These are phyloP conservation scores for Hipposideros armiger DNA, from an alignment of 2,113 vertebrate genomes.

Conservation along the genomic window DNA sequence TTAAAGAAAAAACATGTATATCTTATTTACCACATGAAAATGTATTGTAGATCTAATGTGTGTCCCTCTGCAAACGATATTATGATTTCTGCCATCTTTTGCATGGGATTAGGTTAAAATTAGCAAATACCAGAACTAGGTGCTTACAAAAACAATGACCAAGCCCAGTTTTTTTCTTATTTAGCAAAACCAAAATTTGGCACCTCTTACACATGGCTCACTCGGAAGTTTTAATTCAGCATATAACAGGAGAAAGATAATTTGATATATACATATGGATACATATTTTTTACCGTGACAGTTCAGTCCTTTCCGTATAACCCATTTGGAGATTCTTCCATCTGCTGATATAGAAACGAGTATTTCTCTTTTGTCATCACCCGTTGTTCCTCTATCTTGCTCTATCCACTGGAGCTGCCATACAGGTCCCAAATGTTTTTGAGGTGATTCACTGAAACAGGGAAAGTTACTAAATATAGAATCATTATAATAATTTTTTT, in stretches of 20 bases:
- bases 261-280: not conserved
- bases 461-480: not conserved
- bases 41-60: not conserved
- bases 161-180: not conserved
- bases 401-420: slow-evolving; percentile 94
- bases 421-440: slow-evolving; percentile 91
- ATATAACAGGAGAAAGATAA: not conserved
- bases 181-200: not conserved
- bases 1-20: slow-evolving; percentile 10
- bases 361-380: slow-evolving; percentile 89
- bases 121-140: slow-evolving; percentile 23
- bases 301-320: slow-evolving; percentile 90
- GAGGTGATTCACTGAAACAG: slow-evolving; percentile 87
- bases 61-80: not conserved
- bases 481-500: not conserved
- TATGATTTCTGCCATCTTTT: slow-evolving; percentile 10
- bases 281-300: slow-evolving; percentile 88
- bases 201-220: not conserved
- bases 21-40: not conserved
- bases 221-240: not conserved
- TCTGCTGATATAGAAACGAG: slow-evolving; percentile 93
- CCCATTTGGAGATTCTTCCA: slow-evolving; percentile 92
- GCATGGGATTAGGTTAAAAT: not conserved
- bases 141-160: not conserved
- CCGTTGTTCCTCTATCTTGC: slow-evolving; percentile 84